These are phyloP conservation scores for Patella pellucida DNA, from an alignment of 2,888 invertebrate species.

Conservation along the genomic window DNA sequence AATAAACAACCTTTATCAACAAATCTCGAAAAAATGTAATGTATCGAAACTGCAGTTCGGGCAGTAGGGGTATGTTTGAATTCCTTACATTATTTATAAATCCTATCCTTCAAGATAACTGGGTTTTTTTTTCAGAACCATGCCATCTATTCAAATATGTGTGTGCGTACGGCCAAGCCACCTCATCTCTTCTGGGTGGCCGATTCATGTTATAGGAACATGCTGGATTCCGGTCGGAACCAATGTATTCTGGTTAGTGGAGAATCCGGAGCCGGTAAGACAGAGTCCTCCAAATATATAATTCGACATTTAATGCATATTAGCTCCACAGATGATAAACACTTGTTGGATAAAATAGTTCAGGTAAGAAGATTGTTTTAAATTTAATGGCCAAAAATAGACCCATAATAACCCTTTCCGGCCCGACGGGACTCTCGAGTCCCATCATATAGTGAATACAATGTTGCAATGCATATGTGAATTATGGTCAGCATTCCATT, in stretches of 20 bases:
- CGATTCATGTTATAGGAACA: conserved; percentile 46
- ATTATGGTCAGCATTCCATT: too few species aligned
- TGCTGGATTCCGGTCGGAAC: conserved; percentile 45
- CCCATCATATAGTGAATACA: too few species aligned
- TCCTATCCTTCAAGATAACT: too few species aligned
- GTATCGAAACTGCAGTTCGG: too few species aligned
- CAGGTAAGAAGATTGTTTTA: conserved; percentile 45
- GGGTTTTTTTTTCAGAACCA: conserved; percentile 45
- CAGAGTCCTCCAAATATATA: conserved; percentile 63
- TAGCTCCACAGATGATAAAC: conserved; percentile 49
- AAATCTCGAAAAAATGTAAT: too few species aligned
- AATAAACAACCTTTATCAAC: too few species aligned
- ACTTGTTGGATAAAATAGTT: conserved; percentile 62
- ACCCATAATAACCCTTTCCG: too few species aligned
- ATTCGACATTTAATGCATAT: conserved; percentile 61
- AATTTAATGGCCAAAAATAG: too few species aligned
- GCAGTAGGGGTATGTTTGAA: too few species aligned
- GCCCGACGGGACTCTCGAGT: too few species aligned
- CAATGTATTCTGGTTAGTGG: conserved; percentile 64
- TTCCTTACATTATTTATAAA: too few species aligned
- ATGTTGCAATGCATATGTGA: too few species aligned
- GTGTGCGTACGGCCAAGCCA: conserved; percentile 38
- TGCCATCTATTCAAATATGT: conserved; percentile 43
- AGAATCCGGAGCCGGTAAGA: conserved; percentile 65
- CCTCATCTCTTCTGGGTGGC: conserved; percentile 56